Evolutionary conservation across 2,113 vertebrate genomes (phyloP).

Genomic region (Pollachius pollachius): DNA sequence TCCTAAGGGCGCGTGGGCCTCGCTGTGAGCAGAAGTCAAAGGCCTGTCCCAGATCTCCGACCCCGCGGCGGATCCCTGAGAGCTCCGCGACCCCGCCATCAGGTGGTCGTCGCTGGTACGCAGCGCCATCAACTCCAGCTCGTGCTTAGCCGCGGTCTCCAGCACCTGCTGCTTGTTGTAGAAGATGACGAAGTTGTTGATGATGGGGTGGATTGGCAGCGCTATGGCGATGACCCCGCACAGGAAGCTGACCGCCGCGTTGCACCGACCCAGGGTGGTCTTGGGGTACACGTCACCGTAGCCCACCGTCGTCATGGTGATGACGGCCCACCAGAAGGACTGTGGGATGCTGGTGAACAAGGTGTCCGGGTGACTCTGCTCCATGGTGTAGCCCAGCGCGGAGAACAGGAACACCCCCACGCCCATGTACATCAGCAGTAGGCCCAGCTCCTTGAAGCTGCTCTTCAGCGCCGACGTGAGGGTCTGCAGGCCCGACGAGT

Average conservation of each 20-base stretch:
- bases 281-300: slow-evolving; percentile 98
- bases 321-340: slow-evolving; percentile 99
- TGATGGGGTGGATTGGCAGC: slow-evolving; percentile 96
- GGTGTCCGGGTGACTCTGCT: slow-evolving; percentile 94
- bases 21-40: slow-evolving; percentile 78
- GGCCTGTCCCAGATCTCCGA: slow-evolving; percentile 63
- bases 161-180: slow-evolving; percentile 97
- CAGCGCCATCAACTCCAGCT: slow-evolving; percentile 92
- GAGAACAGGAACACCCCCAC: slow-evolving; percentile 97
- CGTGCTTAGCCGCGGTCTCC: slow-evolving; percentile 92
- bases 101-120: slow-evolving; percentile 65
- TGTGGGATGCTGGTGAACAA: slow-evolving; percentile 98
- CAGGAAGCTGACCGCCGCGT: slow-evolving; percentile 95
- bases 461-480: slow-evolving; percentile 93
- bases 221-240: slow-evolving; percentile 97
- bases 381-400: slow-evolving; percentile 94
- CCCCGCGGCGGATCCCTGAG: slow-evolving; percentile 34
- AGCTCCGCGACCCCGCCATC: slow-evolving; percentile 6
- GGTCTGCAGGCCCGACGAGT: slow-evolving; percentile 93
- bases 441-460: slow-evolving; percentile 92
- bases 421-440: slow-evolving; percentile 96
- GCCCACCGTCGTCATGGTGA: slow-evolving; percentile 98
- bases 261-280: slow-evolving; percentile 92
- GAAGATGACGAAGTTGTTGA: slow-evolving; percentile 96
- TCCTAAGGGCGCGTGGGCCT: slow-evolving; percentile 82